Percentiles rank a stretch among this genome's conserved stretches.
These are phyloP conservation scores for Eutrigla gurnardus DNA, from an alignment of 2,797 vertebrate genomes.

Conservation along the genomic window DNA sequence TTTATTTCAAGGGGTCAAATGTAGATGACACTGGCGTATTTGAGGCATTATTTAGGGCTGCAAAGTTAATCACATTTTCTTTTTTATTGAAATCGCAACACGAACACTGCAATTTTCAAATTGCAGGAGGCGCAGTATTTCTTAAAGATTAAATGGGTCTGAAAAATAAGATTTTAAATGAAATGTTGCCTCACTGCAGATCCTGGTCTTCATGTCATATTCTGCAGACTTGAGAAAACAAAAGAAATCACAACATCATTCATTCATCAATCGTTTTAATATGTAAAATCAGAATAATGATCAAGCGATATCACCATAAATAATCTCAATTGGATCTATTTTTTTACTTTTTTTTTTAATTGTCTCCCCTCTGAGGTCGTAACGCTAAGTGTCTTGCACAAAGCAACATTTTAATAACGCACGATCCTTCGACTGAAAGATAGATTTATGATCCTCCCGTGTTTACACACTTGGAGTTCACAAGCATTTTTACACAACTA, in stretches of 20 bases:
- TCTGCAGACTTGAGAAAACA: background rate
- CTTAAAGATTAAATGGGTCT: background rate
- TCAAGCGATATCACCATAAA: background rate
- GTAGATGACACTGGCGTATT: conserved; percentile 4
- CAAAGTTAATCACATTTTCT: background rate
- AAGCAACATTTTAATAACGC: conserved; percentile 50
- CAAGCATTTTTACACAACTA: conserved; percentile 27
- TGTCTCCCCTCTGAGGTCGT: conserved; percentile 11
- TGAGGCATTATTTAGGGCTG: background rate
- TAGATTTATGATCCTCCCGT: conserved; percentile 52
- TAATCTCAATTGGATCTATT: background rate
- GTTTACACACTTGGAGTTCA: conserved; percentile 33
- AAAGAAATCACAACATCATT: too few species aligned
- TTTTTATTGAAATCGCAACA: background rate
- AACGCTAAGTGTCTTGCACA: conserved; percentile 20
- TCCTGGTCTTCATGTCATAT: background rate
- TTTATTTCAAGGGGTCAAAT: conserved; percentile 28
- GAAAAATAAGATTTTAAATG: conserved; percentile 2
- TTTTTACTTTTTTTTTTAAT: background rate
- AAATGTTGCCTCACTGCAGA: background rate
- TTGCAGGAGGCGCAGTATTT: background rate
- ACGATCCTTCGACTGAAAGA: conserved; percentile 24
- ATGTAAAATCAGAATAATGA: background rate
- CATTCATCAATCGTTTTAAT: too few species aligned
- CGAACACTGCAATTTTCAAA: background rate